Base-by-base conservation (phyloP, 2,113 vertebrate species). In the Hippocampus abdominalis region DNA sequence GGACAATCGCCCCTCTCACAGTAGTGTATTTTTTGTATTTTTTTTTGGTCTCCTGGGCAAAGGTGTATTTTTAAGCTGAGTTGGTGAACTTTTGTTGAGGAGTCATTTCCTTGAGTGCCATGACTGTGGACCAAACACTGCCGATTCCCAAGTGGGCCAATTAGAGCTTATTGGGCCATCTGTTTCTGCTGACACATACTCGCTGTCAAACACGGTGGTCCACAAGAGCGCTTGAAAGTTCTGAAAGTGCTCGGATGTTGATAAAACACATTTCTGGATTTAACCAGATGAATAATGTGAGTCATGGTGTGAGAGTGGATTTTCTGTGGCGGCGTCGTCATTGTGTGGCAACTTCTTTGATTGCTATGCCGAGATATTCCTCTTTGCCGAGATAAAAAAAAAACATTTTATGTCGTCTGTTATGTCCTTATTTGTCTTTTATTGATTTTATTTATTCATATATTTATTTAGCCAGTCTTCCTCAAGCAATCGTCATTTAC, bases 121-220 rank as follows among this genome's bases (percentile, higher is more conserved):
- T 65, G 49, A 76, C 74, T 76, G 68, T 70, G 68, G 68, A 75
- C 62, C 53, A 75, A 79, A 79, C 71, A 72, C 69, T 78, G 32
- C 48, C 48, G 66, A 39, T 39, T 83, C 85, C 80, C 79, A 66
- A 68, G 68, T 77, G 81, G 74, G 68, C 69, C 82, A 88, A 81
- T 88, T 87, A 88, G 67, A 84, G 72, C 15, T 59, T 66, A 72
- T 57, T 68, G 76, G 74, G 69, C 78, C 79, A 85, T 85, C 80
- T 79, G 76, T 80, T 82, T 82, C 44, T 67, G 70, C 46, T 48
- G 20, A 68, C 69, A 71, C 71, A 73, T 49, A 72, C 65, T 60
- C 27, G 11, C 7, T 32, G 27, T 54, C 49, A 48, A 40, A 73
- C n/a, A 56, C 18, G 51, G 29, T 68, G 59, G 10, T 54, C 42